These are phyloP conservation scores for Ooceraea biroi DNA, from an alignment of 1,140 invertebrate species.

Conservation along the genomic window DNA sequence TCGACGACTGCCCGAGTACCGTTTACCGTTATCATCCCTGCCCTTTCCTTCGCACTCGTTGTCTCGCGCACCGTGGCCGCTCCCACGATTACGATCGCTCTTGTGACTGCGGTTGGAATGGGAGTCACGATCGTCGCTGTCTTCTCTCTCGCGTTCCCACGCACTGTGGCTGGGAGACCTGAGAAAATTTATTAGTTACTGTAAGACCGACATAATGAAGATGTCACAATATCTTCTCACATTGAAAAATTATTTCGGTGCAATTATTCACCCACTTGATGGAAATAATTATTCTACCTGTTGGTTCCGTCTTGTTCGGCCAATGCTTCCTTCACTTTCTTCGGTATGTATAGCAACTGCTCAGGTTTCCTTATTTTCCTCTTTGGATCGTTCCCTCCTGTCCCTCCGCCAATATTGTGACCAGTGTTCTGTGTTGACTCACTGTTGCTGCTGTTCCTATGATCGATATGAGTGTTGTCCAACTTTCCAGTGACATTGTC, in stretches of 20 bases:
- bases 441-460: slow-evolving; percentile 76
- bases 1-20: slow-evolving; percentile 80
- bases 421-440: slow-evolving; percentile 75
- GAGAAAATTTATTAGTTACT: slow-evolving; percentile 19
- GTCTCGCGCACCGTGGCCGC: slow-evolving; percentile 76
- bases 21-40: slow-evolving; percentile 82
- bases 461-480: slow-evolving; percentile 79
- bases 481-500: slow-evolving; percentile 79
- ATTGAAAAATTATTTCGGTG: not conserved
- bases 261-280: not conserved
- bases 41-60: slow-evolving; percentile 74
- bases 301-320: slow-evolving; percentile 82
- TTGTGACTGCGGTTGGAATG: slow-evolving; percentile 80
- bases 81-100: slow-evolving; percentile 77
- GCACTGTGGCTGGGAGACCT: slow-evolving; percentile 76
- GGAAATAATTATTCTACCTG: slow-evolving; percentile 64
- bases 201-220: not conserved
- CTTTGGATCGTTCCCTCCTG: slow-evolving; percentile 78
- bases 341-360: slow-evolving; percentile 87
- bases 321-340: slow-evolving; percentile 86
- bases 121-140: slow-evolving; percentile 81
- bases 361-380: slow-evolving; percentile 87
- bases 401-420: slow-evolving; percentile 76
- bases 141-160: slow-evolving; percentile 80
- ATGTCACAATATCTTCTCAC: not conserved